Conservation (phyloP, 2,797 vertebrate genomes). For the Cuculus canorus region DNA sequence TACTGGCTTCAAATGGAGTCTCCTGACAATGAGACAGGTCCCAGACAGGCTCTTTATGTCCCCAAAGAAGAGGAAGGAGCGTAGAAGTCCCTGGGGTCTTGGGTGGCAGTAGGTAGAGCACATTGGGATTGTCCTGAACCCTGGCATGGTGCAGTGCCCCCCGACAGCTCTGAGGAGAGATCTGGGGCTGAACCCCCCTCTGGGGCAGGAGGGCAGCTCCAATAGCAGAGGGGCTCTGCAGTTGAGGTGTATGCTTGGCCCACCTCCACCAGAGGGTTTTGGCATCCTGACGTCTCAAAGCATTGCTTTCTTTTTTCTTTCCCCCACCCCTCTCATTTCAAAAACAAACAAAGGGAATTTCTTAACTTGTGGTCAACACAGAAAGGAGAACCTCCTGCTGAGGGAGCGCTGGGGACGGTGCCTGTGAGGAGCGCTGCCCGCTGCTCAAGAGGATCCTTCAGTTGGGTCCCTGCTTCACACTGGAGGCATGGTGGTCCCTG, state of each 20-base stretch:
- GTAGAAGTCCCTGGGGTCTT: fast-evolving
- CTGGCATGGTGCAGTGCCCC: neutral
- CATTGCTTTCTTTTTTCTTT: neutral
- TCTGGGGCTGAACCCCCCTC: neutral
- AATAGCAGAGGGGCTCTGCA: fast-evolving
- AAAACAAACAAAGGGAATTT: conserved; percentile 69
- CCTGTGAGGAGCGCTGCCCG: neutral
- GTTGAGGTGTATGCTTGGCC: fast-evolving
- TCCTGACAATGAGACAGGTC: neutral
- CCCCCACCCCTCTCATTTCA: neutral
- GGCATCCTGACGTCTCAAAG: conserved; percentile 16
- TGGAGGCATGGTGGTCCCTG: neutral
- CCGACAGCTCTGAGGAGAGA: neutral
- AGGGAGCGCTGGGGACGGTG: neutral
- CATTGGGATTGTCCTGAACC: neutral
- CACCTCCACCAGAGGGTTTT: neutral
- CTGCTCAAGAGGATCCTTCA: neutral
- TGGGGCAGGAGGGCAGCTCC: neutral
- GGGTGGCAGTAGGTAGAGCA: neutral
- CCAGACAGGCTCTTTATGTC: neutral
- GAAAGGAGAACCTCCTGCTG: conserved; percentile 67
- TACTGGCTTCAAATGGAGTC: neutral
- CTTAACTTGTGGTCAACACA: conserved; percentile 65
- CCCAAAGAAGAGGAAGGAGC: fast-evolving
- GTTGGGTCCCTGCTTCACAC: neutral